Percentiles rank a stretch among this genome's conserved stretches.
phyloP scores from a whole-genome alignment of 2,797 vertebrate species.

The Xiphorhynchus erythropygius region DNA sequence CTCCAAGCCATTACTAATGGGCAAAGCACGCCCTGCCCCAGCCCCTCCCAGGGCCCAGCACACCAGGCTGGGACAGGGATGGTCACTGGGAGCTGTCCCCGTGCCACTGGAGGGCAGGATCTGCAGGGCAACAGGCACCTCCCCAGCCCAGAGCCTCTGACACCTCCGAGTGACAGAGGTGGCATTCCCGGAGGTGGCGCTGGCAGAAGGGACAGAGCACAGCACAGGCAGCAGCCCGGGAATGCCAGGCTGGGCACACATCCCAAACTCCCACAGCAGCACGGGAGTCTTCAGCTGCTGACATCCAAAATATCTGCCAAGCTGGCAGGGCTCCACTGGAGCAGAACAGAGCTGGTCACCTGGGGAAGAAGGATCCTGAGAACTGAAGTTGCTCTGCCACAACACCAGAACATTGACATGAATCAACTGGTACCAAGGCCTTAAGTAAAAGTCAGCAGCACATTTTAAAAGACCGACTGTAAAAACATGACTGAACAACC shows the following conservation, averaged over 20 bases:
- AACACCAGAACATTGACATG: neutral
- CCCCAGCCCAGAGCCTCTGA: neutral
- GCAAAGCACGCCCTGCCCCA: neutral
- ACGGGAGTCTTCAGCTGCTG: neutral
- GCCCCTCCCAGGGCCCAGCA: neutral
- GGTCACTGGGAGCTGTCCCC: neutral
- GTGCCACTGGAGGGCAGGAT: accelerated
- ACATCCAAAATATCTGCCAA: neutral
- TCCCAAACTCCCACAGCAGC: neutral
- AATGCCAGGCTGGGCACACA: accelerated
- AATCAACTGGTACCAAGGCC: neutral
- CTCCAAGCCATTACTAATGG: neutral
- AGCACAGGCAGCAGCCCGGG: accelerated
- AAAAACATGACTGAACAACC: neutral
- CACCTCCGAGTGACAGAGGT: neutral
- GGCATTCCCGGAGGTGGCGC: neutral
- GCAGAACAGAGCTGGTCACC: neutral
- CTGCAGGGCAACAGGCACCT: neutral
- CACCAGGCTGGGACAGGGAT: accelerated
- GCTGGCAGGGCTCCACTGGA: neutral
- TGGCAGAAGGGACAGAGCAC: neutral
- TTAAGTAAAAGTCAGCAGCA: neutral
- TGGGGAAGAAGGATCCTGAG: neutral
- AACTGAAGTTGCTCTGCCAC: neutral
- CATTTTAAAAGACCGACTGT: neutral